Conservation (phyloP, 1,140 invertebrate genomes). For the Psix sp. region DNA sequence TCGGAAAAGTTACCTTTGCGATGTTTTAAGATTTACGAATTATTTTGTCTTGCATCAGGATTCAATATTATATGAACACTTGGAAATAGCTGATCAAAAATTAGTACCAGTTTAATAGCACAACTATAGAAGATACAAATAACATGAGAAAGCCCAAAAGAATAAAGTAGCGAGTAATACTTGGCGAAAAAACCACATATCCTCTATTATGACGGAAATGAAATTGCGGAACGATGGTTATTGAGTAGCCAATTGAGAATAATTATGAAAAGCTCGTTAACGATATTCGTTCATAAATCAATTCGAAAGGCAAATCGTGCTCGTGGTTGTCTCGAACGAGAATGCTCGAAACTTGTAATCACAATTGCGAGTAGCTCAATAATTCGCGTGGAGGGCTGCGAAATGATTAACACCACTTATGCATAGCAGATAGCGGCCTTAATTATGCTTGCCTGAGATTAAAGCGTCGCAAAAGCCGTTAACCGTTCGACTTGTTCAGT, state of each 20-base stretch:
- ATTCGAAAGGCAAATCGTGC: constrained; percentile 6
- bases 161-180: too few relatives aligned
- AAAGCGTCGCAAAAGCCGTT: constrained; percentile 45
- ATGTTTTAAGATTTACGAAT: too few relatives aligned
- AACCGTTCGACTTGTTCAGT: constrained; percentile 42
- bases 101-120: too few relatives aligned
- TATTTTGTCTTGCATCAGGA: too few relatives aligned
- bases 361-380: constrained; percentile 28
- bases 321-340: constrained; percentile 18
- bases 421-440: constrained; percentile 28
- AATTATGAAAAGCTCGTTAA: constrained; percentile 27
- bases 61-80: too few relatives aligned
- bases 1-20: too few relatives aligned
- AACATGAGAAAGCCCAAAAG: too few relatives aligned
- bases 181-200: constrained; percentile 2
- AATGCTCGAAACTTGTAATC: constrained; percentile 35
- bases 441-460: constrained; percentile 33
- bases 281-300: constrained; percentile 15
- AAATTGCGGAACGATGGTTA: constrained; percentile 12
- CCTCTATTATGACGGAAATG: constrained; percentile 9
- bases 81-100: too few relatives aligned
- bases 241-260: constrained; percentile 30
- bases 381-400: constrained; percentile 11
- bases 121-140: too few relatives aligned
- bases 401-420: constrained; percentile 40